A percentile compares a stretch with the other conserved stretches of the same genome.
Conservation (phyloP, 2,113 vertebrate genomes). For the Salminus brasiliensis region DNA sequence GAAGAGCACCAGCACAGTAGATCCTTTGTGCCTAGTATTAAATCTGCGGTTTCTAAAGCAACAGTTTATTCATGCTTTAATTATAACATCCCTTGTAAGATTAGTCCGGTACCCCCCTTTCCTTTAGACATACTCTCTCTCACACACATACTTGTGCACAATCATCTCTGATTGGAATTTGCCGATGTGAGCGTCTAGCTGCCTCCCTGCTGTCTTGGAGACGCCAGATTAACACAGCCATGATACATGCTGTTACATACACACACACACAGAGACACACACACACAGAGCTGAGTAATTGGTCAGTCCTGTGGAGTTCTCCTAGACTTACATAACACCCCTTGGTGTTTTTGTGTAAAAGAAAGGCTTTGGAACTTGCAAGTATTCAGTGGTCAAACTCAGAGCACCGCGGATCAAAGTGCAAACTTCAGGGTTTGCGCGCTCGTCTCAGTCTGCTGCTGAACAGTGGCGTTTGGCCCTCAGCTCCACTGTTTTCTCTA, state of each 20-base stretch:
- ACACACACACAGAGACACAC: conserved; percentile 6
- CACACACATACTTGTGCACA: neutral
- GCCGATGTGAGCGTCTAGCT: conserved; percentile 25
- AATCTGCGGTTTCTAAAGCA: conserved; percentile 6
- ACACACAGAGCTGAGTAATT: conserved; percentile 15
- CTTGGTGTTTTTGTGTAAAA: conserved; percentile 16
- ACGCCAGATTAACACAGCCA: conserved; percentile 33
- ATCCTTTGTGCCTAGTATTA: neutral
- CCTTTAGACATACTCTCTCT: neutral
- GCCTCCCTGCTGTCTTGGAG: conserved; percentile 28
- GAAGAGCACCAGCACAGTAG: too few relatives aligned
- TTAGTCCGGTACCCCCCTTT: neutral
- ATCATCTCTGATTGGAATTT: conserved; percentile 17
- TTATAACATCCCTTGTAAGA: neutral
- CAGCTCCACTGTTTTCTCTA: conserved; percentile 34
- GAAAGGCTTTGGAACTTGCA: neutral
- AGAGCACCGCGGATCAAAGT: conserved; percentile 2
- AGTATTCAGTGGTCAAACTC: conserved; percentile 9
- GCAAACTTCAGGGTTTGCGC: neutral
- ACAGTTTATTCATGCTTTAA: neutral
- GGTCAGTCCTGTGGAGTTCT: conserved; percentile 19
- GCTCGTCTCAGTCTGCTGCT: neutral
- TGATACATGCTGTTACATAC: conserved; percentile 2
- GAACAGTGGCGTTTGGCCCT: neutral
- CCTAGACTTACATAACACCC: conserved; percentile 11